Evolutionary conservation across 2,797 vertebrate genomes (phyloP).

Genomic region (Strix occidentalis): DNA sequence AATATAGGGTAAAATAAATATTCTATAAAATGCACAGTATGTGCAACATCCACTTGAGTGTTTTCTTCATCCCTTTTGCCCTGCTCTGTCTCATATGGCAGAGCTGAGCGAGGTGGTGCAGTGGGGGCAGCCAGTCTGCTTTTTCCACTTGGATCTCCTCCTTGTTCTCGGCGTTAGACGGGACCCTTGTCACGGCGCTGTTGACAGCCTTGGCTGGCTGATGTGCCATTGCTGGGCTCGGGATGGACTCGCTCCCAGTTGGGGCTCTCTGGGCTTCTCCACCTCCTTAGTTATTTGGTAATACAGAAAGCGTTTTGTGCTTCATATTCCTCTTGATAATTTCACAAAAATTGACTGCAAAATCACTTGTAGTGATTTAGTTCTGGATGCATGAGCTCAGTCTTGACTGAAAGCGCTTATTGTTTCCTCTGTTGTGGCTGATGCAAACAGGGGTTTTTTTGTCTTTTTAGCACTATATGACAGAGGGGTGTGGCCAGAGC

Average conservation of each 20-base stretch:
- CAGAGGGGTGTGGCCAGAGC: neutral
- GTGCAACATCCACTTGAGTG: neutral
- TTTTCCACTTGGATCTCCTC: neutral
- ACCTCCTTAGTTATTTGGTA: neutral
- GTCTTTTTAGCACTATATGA: neutral
- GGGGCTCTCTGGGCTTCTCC: neutral
- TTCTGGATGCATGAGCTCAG: neutral
- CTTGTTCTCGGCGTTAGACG: neutral
- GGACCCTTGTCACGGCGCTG: neutral
- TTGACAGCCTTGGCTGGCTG: neutral
- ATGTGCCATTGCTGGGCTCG: accelerated
- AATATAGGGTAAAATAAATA: neutral
- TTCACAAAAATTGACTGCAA: neutral
- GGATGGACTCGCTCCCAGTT: accelerated
- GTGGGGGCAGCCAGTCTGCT: accelerated
- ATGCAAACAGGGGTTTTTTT: neutral
- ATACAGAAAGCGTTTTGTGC: neutral
- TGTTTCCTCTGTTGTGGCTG: accelerated
- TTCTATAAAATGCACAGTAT: neutral
- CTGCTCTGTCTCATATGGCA: neutral
- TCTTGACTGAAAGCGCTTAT: neutral
- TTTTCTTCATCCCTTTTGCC: neutral
- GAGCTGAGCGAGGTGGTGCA: neutral
- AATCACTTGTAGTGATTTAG: neutral
- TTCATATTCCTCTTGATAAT: neutral